phyloP scores from a whole-genome alignment of 2,888 invertebrate genomes.

The Rotaria macrura region DNA sequence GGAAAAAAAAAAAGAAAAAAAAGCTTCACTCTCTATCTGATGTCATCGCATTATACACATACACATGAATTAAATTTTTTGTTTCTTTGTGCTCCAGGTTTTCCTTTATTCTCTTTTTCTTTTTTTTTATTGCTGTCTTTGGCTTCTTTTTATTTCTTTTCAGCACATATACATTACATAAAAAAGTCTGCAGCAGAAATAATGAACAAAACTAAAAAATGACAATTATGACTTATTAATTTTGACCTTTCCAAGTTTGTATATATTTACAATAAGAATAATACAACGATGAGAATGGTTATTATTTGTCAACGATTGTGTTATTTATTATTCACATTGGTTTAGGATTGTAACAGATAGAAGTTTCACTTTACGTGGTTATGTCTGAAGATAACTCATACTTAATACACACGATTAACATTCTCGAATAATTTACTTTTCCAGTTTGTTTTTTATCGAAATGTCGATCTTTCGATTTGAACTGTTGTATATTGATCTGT shows the following conservation, averaged over 20 bases:
- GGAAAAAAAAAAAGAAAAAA: not conserved
- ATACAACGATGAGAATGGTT: too few relatives aligned
- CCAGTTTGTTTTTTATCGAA: too few relatives aligned
- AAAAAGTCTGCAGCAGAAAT: not conserved
- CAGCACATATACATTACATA: not conserved
- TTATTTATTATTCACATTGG: too few relatives aligned
- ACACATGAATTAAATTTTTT: not conserved
- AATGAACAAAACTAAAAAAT: not conserved
- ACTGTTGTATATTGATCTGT: too few relatives aligned
- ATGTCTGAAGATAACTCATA: too few relatives aligned
- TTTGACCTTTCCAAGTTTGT: not conserved
- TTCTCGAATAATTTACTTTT: too few relatives aligned
- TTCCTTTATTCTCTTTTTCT: not conserved
- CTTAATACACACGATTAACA: too few relatives aligned
- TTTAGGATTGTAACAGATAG: too few relatives aligned
- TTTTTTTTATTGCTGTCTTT: not conserved
- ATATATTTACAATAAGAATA: too few relatives aligned
- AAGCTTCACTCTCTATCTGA: not conserved
- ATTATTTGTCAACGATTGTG: too few relatives aligned
- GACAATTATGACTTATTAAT: not conserved
- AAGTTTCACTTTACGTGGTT: too few relatives aligned
- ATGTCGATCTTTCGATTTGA: too few relatives aligned
- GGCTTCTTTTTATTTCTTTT: not conserved
- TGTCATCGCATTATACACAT: not conserved
- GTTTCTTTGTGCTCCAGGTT: not conserved